Conservation (phyloP, 1,140 invertebrate genomes). For the Asbolus verrucosus region DNA sequence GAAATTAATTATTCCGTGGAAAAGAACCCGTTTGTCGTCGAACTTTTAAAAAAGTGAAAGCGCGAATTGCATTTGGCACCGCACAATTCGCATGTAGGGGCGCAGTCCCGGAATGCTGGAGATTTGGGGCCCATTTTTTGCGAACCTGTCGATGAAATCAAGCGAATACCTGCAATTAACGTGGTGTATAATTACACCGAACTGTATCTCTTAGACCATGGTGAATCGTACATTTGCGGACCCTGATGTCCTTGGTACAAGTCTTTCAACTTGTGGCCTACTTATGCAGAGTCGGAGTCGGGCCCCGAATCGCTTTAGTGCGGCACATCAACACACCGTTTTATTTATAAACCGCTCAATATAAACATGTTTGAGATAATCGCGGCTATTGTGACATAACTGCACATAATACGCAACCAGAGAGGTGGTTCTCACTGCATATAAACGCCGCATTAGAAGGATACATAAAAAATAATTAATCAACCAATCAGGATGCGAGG, state of each 20-base stretch:
- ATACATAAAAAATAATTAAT: constrained; percentile 16
- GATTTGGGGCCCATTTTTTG: background rate
- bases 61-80: constrained; percentile 1
- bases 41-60: constrained; percentile 35
- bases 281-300: constrained; percentile 55
- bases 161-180: constrained; percentile 28
- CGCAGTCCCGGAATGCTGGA: constrained; percentile 15
- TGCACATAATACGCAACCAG: constrained; percentile 38
- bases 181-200: constrained; percentile 41
- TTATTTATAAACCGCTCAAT: constrained; percentile 58
- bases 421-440: constrained; percentile 33
- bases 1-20: constrained; percentile 34
- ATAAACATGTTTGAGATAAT: constrained; percentile 50
- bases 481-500: constrained; percentile 13
- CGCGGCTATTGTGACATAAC: constrained; percentile 54
- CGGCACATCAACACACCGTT: constrained; percentile 53
- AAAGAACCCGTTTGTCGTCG: constrained; percentile 35
- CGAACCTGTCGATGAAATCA: constrained; percentile 7
- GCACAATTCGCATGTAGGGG: constrained; percentile 6
- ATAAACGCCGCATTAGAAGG: constrained; percentile 28
- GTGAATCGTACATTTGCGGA: constrained; percentile 57
- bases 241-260: constrained; percentile 63
- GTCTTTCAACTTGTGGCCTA: constrained; percentile 65
- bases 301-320: constrained; percentile 48
- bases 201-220: constrained; percentile 51